These are phyloP conservation scores for Dynastes tityus DNA, from an alignment of 2,888 invertebrate species.

Conservation along the genomic window DNA sequence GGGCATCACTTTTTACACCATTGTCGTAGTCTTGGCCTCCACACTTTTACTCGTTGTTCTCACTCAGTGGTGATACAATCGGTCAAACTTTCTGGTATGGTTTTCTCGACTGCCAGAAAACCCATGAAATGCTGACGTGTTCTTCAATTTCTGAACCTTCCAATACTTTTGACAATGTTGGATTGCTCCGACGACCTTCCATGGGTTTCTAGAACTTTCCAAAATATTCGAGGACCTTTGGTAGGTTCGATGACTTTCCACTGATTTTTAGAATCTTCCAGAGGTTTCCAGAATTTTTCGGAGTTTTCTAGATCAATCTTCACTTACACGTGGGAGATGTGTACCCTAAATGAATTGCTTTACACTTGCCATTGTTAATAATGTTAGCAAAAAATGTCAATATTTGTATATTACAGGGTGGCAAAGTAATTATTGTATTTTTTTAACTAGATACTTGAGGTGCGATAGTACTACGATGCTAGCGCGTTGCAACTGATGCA, in stretches of 20 bases:
- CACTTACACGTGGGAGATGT: no score
- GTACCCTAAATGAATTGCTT: no score
- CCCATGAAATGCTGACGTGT: background rate
- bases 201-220: no score
- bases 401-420: background rate
- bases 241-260: no score
- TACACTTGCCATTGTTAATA: background rate
- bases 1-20: background rate
- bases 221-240: no score
- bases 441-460: no score
- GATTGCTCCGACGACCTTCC: no score
- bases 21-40: conserved; percentile 1
- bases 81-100: background rate
- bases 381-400: background rate
- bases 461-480: background rate
- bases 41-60: background rate
- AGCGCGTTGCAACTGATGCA: background rate
- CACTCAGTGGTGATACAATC: background rate
- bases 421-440: background rate
- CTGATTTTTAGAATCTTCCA: no score
- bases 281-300: no score
- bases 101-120: background rate
- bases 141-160: background rate
- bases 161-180: no score
- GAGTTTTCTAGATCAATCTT: no score